These are phyloP conservation scores for Sinocyclocheilus rhinocerous DNA, from an alignment of 2,113 vertebrate genomes.

Conservation along the genomic window DNA sequence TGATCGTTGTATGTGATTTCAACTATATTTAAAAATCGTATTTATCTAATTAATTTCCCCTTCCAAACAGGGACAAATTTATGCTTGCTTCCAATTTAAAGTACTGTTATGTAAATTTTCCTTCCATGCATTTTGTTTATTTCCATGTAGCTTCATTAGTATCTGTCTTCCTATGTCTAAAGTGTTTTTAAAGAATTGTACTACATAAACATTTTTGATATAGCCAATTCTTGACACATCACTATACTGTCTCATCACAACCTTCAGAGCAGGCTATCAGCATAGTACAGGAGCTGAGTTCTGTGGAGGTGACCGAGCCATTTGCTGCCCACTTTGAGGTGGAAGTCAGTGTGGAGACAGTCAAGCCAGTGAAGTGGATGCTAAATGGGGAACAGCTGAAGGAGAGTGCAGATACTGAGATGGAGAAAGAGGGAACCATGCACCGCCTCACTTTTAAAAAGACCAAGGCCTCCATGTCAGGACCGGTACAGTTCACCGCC, in stretches of 20 bases:
- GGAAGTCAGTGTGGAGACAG: conserved; percentile 86
- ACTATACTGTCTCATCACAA: conserved; percentile 27
- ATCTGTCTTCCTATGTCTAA: background rate
- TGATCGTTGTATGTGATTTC: background rate
- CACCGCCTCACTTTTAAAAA: conserved; percentile 87
- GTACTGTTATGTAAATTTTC: background rate
- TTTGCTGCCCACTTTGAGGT: conserved; percentile 88
- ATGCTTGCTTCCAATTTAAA: background rate
- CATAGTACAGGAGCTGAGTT: conserved; percentile 83
- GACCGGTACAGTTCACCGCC: conserved; percentile 87
- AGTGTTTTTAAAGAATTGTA: background rate
- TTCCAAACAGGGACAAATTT: background rate
- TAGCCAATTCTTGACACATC: background rate
- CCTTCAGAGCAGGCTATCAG: conserved; percentile 91
- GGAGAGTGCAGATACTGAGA: conserved; percentile 76
- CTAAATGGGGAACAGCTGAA: conserved; percentile 81
- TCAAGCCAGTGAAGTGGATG: conserved; percentile 89
- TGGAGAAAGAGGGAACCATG: conserved; percentile 87
- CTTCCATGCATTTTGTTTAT: background rate
- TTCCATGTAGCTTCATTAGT: background rate
- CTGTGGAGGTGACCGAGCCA: conserved; percentile 90
- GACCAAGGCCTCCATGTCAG: conserved; percentile 87
- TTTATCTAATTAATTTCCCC: too few species aligned
- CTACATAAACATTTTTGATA: background rate
- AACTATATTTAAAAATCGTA: too few species aligned